A percentile compares a stretch with the other conserved stretches of the same genome.
Evolutionary conservation across 2,797 vertebrate species (phyloP).

Genomic region (Lagorchestes hirsutus): DNA sequence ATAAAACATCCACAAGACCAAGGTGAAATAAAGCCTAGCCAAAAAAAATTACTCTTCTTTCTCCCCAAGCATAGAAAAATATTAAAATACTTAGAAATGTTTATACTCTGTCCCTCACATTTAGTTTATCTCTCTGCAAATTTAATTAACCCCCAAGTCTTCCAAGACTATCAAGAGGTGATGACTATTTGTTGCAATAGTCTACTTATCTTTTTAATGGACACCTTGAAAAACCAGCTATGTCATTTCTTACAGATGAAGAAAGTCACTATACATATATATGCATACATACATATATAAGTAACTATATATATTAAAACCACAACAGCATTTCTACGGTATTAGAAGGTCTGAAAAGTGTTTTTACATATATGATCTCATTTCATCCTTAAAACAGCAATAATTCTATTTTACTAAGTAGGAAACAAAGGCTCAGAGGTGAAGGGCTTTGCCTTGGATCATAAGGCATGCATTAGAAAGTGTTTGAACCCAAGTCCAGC

Average conservation of each 20-base stretch:
- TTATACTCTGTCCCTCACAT: not conserved
- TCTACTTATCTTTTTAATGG: not conserved
- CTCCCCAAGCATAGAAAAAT: not conserved
- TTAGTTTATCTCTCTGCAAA: slow-evolving; percentile 36
- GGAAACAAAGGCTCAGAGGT: not conserved
- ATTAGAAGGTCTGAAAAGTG: not conserved
- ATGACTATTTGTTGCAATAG: not conserved
- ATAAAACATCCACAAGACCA: slow-evolving; percentile 40
- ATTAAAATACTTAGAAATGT: slow-evolving; percentile 53
- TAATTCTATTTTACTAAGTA: not conserved
- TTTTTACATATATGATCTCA: not conserved
- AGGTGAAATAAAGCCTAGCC: not conserved
- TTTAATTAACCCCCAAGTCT: slow-evolving; percentile 2
- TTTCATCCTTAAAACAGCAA: not conserved
- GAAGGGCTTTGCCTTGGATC: not conserved
- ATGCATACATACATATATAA: too few species aligned
- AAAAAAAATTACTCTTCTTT: not conserved
- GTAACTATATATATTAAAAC: not conserved
- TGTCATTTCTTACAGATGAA: not conserved
- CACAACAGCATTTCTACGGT: not conserved
- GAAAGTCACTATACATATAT: not conserved
- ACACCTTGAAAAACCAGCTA: not conserved
- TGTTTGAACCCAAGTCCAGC: not conserved
- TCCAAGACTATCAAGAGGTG: slow-evolving; percentile 17
- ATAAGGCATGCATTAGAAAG: not conserved